Evolutionary conservation across 1,140 invertebrate genomes (phyloP), one percentile per base, ranked within the genome.

Genomic region (Gonatopus flavifemur): DNA sequence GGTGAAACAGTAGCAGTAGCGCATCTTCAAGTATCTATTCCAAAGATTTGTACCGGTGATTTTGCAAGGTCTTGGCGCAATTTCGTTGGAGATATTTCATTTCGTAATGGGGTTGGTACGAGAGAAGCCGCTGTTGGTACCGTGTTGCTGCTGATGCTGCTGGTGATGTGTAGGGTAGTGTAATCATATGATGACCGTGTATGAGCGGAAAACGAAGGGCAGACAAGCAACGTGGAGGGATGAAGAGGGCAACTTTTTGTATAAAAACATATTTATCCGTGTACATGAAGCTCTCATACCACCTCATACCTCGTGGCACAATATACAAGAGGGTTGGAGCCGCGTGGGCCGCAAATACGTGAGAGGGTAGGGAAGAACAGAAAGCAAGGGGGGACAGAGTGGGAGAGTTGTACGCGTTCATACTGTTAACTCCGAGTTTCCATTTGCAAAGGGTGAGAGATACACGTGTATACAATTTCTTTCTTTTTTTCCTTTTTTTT

Each of bases 261-360:
- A 61, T 61, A 64, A 64, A 64, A 64, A 64, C 62, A 64, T 64
- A 64, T 61, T 64, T 64, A 64, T 64, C 53, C 62, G 58, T 55
- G 42, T 64, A 56, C 54, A 62, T 54, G 59, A 55, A 59, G 62
- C 62, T 56, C 56, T 64, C 59, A 55, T 57, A 57, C n/a, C n/a
- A n/a, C n/a, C n/a, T n/a, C n/a, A n/a, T 18, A 28, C 6, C n/a
- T 52, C 59, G 53, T 37, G 49, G 44, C 57, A 60, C 52, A 64
- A 60, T 60, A 52, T 57, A 42, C 28, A 42, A 49, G 48, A 32
- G 47, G 47, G 55, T 40, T 20, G 20, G 38, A 37, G 35, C 9
- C n/a, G n/a, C n/a, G 35, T 10, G 15, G 13, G 4, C 13, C 12
- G 35, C 16, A 12, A 12, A 28, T 6, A 28, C 12, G 38, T 40